These are phyloP conservation scores for Jordanella pulchra DNA, from an alignment of 2,797 vertebrate genomes.

Conservation along the genomic window DNA sequence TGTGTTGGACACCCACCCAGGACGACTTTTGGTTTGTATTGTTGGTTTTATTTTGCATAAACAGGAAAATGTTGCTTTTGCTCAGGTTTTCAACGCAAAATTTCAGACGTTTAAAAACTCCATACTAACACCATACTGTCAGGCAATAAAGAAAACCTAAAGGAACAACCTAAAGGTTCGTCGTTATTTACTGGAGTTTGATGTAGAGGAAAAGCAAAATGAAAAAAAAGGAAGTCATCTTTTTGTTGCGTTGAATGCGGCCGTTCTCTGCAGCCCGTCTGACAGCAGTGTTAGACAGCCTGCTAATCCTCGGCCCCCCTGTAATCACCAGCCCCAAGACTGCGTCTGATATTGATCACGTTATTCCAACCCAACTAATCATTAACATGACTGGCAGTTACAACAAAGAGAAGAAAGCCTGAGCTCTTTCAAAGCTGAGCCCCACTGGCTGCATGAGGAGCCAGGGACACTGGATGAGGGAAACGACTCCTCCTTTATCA, in stretches of 20 bases:
- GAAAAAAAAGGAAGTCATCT: background rate
- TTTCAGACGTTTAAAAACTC: too few species aligned
- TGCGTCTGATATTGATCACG: constrained; percentile 76
- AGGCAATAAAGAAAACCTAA: background rate
- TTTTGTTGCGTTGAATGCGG: constrained; percentile 16
- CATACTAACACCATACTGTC: too few species aligned
- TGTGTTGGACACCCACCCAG: too few species aligned
- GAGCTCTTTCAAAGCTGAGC: constrained; percentile 64
- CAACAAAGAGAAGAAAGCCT: constrained; percentile 73
- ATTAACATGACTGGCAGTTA: constrained; percentile 77
- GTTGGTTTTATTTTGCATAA: background rate
- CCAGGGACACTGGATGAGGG: constrained; percentile 63
- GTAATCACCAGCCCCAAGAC: constrained; percentile 69
- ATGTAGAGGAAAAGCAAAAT: background rate
- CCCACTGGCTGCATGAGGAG: constrained; percentile 64
- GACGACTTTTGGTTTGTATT: too few species aligned
- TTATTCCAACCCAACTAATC: constrained; percentile 72
- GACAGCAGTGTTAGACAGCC: constrained; percentile 43
- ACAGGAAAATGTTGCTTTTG: background rate
- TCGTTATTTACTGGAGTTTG: background rate
- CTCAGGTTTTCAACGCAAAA: background rate
- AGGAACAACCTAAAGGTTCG: background rate
- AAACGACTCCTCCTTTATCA: constrained; percentile 69
- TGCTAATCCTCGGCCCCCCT: constrained; percentile 58
- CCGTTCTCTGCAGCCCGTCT: constrained; percentile 40